A percentile compares a stretch with the other conserved stretches of the same genome.
phyloP scores from a whole-genome alignment of 2,113 vertebrate species.

The Gadus macrocephalus region DNA sequence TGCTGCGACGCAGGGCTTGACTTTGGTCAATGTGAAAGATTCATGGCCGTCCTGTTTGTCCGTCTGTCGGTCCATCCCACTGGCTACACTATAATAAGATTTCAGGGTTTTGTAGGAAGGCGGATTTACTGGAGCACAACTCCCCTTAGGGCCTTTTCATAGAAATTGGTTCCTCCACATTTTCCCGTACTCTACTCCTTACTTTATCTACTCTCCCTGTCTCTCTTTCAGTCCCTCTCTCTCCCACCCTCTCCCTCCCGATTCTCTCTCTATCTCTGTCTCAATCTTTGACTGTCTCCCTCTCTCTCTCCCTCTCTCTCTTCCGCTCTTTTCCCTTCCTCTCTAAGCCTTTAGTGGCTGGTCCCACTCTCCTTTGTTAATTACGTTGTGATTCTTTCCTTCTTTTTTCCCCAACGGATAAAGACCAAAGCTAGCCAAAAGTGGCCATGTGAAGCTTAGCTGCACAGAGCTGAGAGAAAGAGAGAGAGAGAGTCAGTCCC shows the following conservation, averaged over 20 bases:
- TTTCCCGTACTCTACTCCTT: conserved; percentile 40
- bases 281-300: conserved; percentile 33
- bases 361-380: conserved; percentile 49
- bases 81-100: conserved; percentile 76
- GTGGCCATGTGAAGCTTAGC: conserved; percentile 31
- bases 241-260: conserved; percentile 3
- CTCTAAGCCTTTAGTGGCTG: conserved; percentile 37
- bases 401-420: conserved; percentile 18
- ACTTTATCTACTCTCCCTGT: conserved; percentile 37
- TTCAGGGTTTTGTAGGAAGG: conserved; percentile 63
- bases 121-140: conserved; percentile 78
- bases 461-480: conserved; percentile 29
- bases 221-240: conserved; percentile 14
- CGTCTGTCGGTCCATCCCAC: conserved; percentile 66
- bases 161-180: conserved; percentile 69
- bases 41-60: conserved; percentile 60
- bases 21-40: conserved; percentile 67
- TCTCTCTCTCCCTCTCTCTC: conserved; percentile 22
- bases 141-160: conserved; percentile 74
- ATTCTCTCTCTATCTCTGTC: conserved; percentile 27
- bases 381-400: conserved; percentile 40
- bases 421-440: conserved; percentile 33
- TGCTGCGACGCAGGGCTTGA: conserved; percentile 58
- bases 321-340: conserved; percentile 30
- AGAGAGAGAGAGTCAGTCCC: conserved; percentile 10